Base-by-base conservation (phyloP, 37 sponge, comb jelly and placozoan genomes). In the Petrosia ficiformis region DNA sequence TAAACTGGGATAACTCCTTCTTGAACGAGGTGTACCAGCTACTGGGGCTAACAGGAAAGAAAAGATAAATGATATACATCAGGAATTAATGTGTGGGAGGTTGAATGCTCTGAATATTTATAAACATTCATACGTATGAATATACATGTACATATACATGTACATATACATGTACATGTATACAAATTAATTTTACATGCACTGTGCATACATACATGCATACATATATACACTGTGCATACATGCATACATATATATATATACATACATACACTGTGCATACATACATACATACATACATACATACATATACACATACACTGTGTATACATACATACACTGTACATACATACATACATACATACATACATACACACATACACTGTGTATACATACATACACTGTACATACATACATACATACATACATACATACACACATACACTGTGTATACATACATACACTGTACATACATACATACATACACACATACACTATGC, bases 201-300 rank as follows among this genome's bases (percentile, higher is more conserved):
- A 48, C 54, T 19, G 8, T 19, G 14, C 14, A 14, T 48, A 48
- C 54, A 19, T 61, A n/a, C 63, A n/a, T 26, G 28, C 26, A n/a
- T 5, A 11, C 5, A n/a, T n/a, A n/a, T n/a, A n/a, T n/a, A n/a
- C n/a, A n/a, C n/a, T n/a, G n/a, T n/a, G n/a, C n/a, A 48, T 19
- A 48, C 10, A 16, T 48, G 10, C 10, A 48, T 48, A 48, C 16
- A 19, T 19, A 19, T 48, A 16, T 48, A 48, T 10, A 10, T 19
- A 67, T 67, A 19, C 37, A 30, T n/a, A 35, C 24, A 2, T 30
- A n/a, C n/a, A n/a, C n/a, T n/a, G n/a, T n/a, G n/a, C n/a, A n/a
- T 48, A n/a, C n/a, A n/a, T n/a, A n/a, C 29, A 48, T 73, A 54
- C 74, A 54, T 35, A 36, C 39, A 38, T 24, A 26, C 72, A 43